phyloP scores from a whole-genome alignment of 2,113 vertebrate species.

The Ophiodon elongatus region DNA sequence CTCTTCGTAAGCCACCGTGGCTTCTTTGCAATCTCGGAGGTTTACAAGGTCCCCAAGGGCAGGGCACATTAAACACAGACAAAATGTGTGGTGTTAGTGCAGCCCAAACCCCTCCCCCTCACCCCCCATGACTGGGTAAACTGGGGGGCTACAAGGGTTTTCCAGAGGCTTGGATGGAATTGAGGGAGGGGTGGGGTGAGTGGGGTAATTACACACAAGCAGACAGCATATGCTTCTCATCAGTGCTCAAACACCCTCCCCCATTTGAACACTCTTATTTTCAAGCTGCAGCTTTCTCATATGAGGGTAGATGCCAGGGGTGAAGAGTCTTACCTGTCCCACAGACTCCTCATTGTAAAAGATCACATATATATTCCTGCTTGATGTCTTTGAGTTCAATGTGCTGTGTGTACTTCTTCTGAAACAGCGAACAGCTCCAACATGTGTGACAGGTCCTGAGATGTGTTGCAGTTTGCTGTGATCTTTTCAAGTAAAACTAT shows the following conservation, averaged over 20 bases:
- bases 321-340: conserved; percentile 63
- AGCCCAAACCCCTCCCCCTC: conserved; percentile 18
- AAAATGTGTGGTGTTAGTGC: conserved; percentile 69
- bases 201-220: conserved; percentile 85
- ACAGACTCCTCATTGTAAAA: background rate
- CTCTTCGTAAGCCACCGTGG: conserved; percentile 65
- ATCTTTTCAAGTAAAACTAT: background rate
- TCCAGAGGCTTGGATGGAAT: conserved; percentile 61
- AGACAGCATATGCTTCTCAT: conserved; percentile 88
- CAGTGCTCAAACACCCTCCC: conserved; percentile 79
- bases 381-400: conserved; percentile 15
- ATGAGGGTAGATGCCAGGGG: conserved; percentile 33
- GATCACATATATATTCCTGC: background rate
- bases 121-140: conserved; percentile 44
- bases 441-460: conserved; percentile 8
- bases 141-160: conserved; percentile 66
- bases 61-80: conserved; percentile 74
- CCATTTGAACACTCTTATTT: conserved; percentile 80
- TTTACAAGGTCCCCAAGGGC: conserved; percentile 78
- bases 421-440: background rate
- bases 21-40: conserved; percentile 67
- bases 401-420: background rate
- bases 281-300: conserved; percentile 67
- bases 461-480: background rate
- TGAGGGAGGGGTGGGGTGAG: conserved; percentile 71